Percentiles rank a stretch among this genome's conserved stretches.
Evolutionary conservation across 2,888 invertebrate species (phyloP).

Genomic region (Polietes domitor): DNA sequence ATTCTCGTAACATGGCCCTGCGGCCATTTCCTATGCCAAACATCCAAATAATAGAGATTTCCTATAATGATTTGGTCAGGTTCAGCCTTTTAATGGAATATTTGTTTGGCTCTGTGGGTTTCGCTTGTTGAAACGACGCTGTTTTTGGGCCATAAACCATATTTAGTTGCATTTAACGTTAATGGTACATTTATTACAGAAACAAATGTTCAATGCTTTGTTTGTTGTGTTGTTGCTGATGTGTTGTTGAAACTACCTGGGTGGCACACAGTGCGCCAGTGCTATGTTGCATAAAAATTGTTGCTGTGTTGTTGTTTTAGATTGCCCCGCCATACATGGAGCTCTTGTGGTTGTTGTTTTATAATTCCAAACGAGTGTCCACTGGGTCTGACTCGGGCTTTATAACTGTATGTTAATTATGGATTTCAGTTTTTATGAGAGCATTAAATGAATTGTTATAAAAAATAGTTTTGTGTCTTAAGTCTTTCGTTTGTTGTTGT

Average conservation of each 20-base stretch:
- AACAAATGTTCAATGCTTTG: not conserved
- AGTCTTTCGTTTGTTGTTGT: conserved; percentile 45
- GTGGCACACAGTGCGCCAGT: conserved; percentile 39
- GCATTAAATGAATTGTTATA: not conserved
- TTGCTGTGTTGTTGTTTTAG: not conserved
- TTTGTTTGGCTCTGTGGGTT: not conserved
- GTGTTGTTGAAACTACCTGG: conserved; percentile 31
- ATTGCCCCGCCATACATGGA: not conserved
- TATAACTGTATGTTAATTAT: conserved; percentile 52
- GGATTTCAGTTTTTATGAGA: conserved; percentile 57
- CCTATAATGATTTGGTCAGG: conserved; percentile 52
- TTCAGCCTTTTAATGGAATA: not conserved
- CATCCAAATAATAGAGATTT: conserved; percentile 62
- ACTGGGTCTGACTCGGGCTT: conserved; percentile 13
- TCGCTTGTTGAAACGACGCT: not conserved
- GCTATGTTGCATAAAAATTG: conserved; percentile 14
- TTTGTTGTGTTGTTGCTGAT: not conserved
- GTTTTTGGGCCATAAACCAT: conserved; percentile 5
- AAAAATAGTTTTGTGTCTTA: conserved; percentile 27
- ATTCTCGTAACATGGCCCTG: conserved; percentile 36
- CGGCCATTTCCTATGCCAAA: conserved; percentile 40
- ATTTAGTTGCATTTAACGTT: conserved; percentile 48
- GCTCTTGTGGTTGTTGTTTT: not conserved
- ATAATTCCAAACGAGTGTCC: conserved; percentile 17
- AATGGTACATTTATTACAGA: conserved; percentile 50